phyloP scores from a whole-genome alignment of 2,797 vertebrate species.

The Gallinago nigripennis region DNA sequence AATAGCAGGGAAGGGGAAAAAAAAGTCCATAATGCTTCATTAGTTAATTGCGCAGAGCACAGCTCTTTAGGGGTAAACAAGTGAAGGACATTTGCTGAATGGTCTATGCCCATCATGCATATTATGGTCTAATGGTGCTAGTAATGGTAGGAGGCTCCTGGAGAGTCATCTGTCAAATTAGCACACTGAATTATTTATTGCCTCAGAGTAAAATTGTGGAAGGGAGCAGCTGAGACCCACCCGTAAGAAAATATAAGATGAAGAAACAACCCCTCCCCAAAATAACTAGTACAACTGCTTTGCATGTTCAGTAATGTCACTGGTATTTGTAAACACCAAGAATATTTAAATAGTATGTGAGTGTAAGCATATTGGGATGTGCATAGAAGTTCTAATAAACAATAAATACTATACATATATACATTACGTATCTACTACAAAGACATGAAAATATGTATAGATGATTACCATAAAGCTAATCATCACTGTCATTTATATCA shows the following conservation, averaged over 20 bases:
- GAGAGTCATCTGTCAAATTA: constrained; percentile 88
- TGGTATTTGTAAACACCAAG: background rate
- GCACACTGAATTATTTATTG: constrained; percentile 87
- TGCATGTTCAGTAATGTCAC: background rate
- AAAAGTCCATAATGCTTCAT: constrained; percentile 81
- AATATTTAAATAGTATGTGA: background rate
- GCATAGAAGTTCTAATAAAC: background rate
- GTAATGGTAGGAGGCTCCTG: constrained; percentile 82
- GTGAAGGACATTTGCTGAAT: constrained; percentile 85
- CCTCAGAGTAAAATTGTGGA: constrained; percentile 78
- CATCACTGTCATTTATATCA: background rate
- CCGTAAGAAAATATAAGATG: constrained; percentile 72
- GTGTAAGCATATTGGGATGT: background rate
- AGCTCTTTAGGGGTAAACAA: constrained; percentile 85
- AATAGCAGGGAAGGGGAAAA: constrained; percentile 69
- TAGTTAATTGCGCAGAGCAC: constrained; percentile 83
- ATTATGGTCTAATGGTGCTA: constrained; percentile 84
- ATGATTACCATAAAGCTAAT: background rate
- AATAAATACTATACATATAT: background rate
- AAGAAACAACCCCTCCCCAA: background rate
- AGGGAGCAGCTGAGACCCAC: constrained; percentile 81
- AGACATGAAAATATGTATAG: background rate
- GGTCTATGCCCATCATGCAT: constrained; percentile 77
- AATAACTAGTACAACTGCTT: constrained; percentile 40
- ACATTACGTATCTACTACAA: background rate